phyloP scores from a whole-genome alignment of 2,888 invertebrate species.

The Seira sanloemensis region DNA sequence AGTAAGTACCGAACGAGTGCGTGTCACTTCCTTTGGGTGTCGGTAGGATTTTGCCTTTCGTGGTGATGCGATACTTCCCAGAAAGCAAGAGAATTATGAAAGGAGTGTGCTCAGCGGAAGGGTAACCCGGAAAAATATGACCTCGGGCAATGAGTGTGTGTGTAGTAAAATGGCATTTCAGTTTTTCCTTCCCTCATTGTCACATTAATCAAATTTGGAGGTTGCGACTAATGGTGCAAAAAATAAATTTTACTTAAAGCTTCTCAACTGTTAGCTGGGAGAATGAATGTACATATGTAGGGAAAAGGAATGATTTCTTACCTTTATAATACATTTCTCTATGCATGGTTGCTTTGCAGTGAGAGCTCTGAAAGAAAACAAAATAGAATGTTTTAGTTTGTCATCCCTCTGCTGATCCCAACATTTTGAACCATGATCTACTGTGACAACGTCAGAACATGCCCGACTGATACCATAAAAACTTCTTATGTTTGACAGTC shows the following conservation, averaged over 20 bases:
- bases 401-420: constrained; percentile 8
- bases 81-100: too few species aligned
- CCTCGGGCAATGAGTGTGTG: background rate
- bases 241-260: too few species aligned
- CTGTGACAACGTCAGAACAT: background rate
- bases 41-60: too few species aligned
- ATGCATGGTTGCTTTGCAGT: constrained; percentile 94
- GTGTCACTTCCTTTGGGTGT: too few species aligned
- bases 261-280: too few species aligned
- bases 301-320: too few species aligned
- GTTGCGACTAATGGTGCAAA: too few species aligned
- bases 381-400: constrained; percentile 28
- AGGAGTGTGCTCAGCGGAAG: too few species aligned
- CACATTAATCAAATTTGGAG: background rate
- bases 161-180: background rate
- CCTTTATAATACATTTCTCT: constrained; percentile 94
- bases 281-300: too few species aligned
- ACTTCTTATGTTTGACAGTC: background rate
- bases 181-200: background rate
- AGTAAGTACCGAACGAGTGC: too few species aligned
- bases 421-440: background rate
- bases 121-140: background rate
- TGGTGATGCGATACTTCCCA: too few species aligned
- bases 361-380: constrained; percentile 79
- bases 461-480: too few species aligned